These are phyloP conservation scores for Cremastinae sp. DNA, from an alignment of 2,888 invertebrate genomes.

Conservation along the genomic window DNA sequence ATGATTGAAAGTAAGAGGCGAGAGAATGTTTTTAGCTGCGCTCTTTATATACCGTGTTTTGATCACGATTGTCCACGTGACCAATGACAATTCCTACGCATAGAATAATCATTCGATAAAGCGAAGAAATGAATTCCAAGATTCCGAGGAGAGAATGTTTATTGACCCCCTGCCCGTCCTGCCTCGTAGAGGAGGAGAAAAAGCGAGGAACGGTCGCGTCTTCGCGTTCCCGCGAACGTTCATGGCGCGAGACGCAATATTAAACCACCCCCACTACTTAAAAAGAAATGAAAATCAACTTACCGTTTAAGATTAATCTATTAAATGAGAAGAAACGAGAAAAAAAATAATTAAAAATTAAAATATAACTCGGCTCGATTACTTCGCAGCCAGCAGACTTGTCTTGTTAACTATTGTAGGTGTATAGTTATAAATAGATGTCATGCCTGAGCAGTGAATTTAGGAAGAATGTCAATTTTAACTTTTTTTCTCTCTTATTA, in stretches of 20 bases:
- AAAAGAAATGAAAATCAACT: conserved; percentile 66
- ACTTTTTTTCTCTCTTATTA: conserved; percentile 17
- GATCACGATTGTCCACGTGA: conserved; percentile 19
- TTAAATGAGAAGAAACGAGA: conserved; percentile 60
- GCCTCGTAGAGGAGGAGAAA: conserved; percentile 43
- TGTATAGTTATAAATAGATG: conserved; percentile 74
- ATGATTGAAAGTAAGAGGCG: conserved; percentile 3
- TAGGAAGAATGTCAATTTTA: conserved; percentile 59
- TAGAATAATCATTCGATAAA: neutral
- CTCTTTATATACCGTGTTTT: conserved; percentile 36
- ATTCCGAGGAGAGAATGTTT: conserved; percentile 31
- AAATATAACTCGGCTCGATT: conserved; percentile 68
- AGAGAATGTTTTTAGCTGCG: conserved; percentile 25
- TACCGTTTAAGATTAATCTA: conserved; percentile 74
- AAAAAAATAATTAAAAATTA: conserved; percentile 59
- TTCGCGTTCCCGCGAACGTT: conserved; percentile 30
- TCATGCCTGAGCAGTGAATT: conserved; percentile 75
- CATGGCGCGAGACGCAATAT: conserved; percentile 47
- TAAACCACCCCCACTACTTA: conserved; percentile 65
- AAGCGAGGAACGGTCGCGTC: conserved; percentile 38
- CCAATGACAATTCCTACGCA: conserved; percentile 11
- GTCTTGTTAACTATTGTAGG: conserved; percentile 79
- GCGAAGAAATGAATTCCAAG: neutral
- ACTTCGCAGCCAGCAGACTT: conserved; percentile 72
- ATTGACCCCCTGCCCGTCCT: conserved; percentile 57